A percentile compares a stretch with the other conserved stretches of the same genome.
Evolutionary conservation across 1,140 invertebrate species (phyloP).

Genomic region (Philotrypesis tridentata): DNA sequence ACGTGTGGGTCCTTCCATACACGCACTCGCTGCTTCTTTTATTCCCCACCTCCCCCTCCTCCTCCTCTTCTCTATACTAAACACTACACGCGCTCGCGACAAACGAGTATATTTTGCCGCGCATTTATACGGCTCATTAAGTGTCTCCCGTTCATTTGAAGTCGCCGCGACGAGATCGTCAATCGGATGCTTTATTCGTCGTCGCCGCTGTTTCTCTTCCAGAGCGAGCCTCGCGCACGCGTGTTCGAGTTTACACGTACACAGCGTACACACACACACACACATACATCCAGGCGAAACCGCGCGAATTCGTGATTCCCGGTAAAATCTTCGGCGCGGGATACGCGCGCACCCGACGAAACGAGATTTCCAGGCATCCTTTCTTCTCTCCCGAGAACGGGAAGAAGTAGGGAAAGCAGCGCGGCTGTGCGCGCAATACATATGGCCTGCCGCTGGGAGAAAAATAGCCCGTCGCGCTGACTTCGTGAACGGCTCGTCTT

Average conservation of each 20-base stretch:
- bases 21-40: not conserved
- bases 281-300: too few relatives aligned
- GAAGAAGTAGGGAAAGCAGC: not conserved
- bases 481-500: not conserved
- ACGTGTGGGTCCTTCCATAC: not conserved
- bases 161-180: not conserved
- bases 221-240: too few relatives aligned
- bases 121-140: not conserved
- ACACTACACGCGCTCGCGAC: too few relatives aligned
- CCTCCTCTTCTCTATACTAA: not conserved
- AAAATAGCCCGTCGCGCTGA: not conserved
- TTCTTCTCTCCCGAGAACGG: too few relatives aligned
- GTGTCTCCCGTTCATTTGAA: not conserved
- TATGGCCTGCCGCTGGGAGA: not conserved
- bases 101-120: not conserved
- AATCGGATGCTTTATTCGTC: not conserved
- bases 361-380: not conserved
- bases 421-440: too few relatives aligned
- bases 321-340: not conserved
- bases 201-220: too few relatives aligned
- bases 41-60: too few relatives aligned
- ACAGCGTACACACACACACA: too few relatives aligned
- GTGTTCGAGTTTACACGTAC: too few relatives aligned
- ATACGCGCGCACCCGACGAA: slow-evolving; percentile 11
- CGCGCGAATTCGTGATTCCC: not conserved